Base-by-base conservation (phyloP, 2,113 vertebrate species). In the Alaudala cheleensis region DNA sequence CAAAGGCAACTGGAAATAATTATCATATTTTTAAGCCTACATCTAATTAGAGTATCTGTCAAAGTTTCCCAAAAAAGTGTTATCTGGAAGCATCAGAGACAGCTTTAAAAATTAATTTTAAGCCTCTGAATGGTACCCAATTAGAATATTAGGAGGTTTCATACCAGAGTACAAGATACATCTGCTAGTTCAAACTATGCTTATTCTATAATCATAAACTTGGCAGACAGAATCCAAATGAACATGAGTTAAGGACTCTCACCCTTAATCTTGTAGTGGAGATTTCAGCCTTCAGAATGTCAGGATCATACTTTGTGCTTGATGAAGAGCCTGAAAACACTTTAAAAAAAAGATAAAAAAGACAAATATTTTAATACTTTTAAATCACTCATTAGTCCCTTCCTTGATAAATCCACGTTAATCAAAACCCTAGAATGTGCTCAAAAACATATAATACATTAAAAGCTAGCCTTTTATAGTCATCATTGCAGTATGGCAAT, bases 201-300 rank as follows among this genome's bases (percentile, higher is more conserved):
- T 90, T 70, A 47, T 81, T 87, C 50, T 79, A 20, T 11, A 93
- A 44, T 80, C 50, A 64, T 33, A 58, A 88, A 77, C 22, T 65
- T 80, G 64, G 44, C 47, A 83, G 31, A 85, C 12, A 81, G 64
- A 92, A 91, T 66, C 70, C 34, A 82, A 94, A 93, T 47, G 10
- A 88, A 31, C 37, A 15, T 2, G 29, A 86, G 19, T 76, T 78
- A 90, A 96, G 49, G 54, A 85, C 21, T 54, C 98, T 98, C 97
- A 98, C 98, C 98, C 98, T 97, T 96, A 98, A 96, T 96, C 98
- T 98, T n/a, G 98, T 99, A 65, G 98, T 98, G 64, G 98, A 98
- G 96, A 99, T 98, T 97, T 99, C 98, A 29, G 98, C 98, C 96
- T 99, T 99, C 92, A 99, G 97, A 95, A 99, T 98, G 93, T 98